Conservation (phyloP, 2,113 vertebrate species). For the Pao palembangensis region DNA sequence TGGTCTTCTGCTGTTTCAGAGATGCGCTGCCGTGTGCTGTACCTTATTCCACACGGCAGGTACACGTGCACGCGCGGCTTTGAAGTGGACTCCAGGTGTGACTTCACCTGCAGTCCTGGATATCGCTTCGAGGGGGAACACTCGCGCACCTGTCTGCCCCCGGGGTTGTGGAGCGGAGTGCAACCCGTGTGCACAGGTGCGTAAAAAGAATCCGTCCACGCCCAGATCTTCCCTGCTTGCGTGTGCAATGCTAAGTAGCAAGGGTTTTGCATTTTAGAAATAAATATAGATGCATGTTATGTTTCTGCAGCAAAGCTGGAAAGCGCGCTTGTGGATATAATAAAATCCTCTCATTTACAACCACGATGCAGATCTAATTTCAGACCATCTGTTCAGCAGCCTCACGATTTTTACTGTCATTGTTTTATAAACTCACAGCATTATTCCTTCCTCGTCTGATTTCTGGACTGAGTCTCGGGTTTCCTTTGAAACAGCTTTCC, state of each 20-base stretch:
- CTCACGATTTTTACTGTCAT: background rate
- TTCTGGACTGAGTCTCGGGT: background rate
- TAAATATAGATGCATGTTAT: too few relatives aligned
- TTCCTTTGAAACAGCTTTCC: background rate
- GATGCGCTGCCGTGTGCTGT: constrained; percentile 82
- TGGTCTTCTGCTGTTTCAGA: constrained; percentile 64
- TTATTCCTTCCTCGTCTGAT: constrained; percentile 26
- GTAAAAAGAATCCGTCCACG: background rate
- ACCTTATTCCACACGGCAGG: constrained; percentile 79
- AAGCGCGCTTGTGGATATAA: too few relatives aligned
- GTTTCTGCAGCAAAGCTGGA: too few relatives aligned
- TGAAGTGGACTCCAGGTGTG: constrained; percentile 87
- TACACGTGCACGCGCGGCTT: constrained; percentile 83
- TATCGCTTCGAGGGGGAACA: constrained; percentile 85
- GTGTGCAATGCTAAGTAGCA: too few relatives aligned
- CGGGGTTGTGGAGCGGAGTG: constrained; percentile 82
- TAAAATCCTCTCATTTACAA: background rate
- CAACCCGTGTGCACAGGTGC: constrained; percentile 86
- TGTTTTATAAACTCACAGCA: constrained; percentile 26
- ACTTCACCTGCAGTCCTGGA: constrained; percentile 83
- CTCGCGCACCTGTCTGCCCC: constrained; percentile 82
- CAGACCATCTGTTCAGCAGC: constrained; percentile 18
- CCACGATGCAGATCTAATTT: background rate
- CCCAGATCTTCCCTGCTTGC: background rate
- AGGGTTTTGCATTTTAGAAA: too few relatives aligned